Evolutionary conservation across 1,140 invertebrate species (phyloP).

Genomic region (Sipha flava): DNA sequence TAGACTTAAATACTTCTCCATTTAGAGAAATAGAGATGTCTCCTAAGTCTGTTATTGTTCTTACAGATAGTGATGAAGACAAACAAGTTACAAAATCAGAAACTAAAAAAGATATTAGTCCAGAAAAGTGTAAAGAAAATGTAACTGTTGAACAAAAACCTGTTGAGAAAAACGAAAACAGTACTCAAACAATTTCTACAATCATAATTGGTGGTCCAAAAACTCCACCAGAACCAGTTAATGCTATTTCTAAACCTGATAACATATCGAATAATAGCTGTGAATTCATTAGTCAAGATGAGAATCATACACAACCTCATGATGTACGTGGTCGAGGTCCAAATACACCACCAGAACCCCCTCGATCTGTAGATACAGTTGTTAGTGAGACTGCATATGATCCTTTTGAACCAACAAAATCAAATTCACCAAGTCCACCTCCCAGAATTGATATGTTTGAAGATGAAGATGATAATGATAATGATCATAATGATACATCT

Average conservation of each 20-base stretch:
- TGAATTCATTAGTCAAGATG: constrained; percentile 51
- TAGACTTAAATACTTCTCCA: constrained; percentile 74
- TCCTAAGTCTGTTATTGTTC: constrained; percentile 67
- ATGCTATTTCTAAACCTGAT: constrained; percentile 60
- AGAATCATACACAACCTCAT: constrained; percentile 34
- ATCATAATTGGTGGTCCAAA: constrained; percentile 52
- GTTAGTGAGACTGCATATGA: constrained; percentile 63
- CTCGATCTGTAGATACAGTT: constrained; percentile 40
- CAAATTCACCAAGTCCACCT: constrained; percentile 51
- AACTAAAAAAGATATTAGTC: constrained; percentile 10
- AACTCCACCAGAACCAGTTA: constrained; percentile 63
- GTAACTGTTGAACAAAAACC: background rate
- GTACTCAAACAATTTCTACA: constrained; percentile 23
- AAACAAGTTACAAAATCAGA: constrained; percentile 38
- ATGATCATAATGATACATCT: background rate
- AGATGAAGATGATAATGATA: constrained; percentile 2
- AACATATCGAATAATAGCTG: constrained; percentile 49
- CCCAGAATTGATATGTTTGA: constrained; percentile 33
- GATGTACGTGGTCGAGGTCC: constrained; percentile 48
- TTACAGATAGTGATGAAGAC: constrained; percentile 69
- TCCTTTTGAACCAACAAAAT: constrained; percentile 80
- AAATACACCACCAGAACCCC: constrained; percentile 57
- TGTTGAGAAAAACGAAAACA: constrained; percentile 31
- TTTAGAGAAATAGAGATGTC: constrained; percentile 69
- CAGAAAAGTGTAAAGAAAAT: constrained; percentile 22